Evolutionary conservation across 2,888 invertebrate species (phyloP), one percentile per base, ranked within the genome.

Genomic region (Volucella zonaria): DNA sequence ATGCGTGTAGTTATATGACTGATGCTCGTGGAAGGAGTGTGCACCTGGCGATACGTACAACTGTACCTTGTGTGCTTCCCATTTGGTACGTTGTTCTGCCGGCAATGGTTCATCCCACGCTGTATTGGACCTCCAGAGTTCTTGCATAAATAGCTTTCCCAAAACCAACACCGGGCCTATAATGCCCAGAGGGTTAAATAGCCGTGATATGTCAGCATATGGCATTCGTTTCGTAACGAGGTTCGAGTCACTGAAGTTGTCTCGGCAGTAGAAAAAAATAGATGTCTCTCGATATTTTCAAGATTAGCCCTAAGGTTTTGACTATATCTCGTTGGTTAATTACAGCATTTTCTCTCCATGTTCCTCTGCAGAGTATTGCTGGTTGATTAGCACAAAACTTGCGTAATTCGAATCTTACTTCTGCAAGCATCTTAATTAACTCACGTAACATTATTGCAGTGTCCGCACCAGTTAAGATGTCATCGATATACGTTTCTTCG

Each of bases 201-300:
- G 15, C 40, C 59, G n/a, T n/a, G 59, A 59, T 59, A 42, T 42
- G 8, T 42, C 59, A n/a, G 59, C n/a, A 15, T 59, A 59, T 10
- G 42, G 18, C 2, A 10, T 42, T 59, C 42, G 12, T 14, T 51
- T 51, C 8, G 51, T 51, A n/a, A 51, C 3, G 45, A 45, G 45
- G 11, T 12, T 45, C 3, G 45, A 11, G 14, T 51, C 51, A 12
- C 3, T 12, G 45, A 51, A n/a, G 8, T 51, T 14, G 15, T 1
- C 9, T 15, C 1, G 15, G 18, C 51, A 51, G 51, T 8, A 14
- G 51, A 14, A 14, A 3, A 23, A 23, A 23, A 23, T n/a, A 23
- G 18, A 23, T 23, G 18, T 23, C 2, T 23, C 18, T 23, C 18
- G 18, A 23, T 2, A 3, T 1, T 23, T 23, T 2, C 18, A 0